Evolutionary conservation across 2,113 vertebrate genomes (phyloP).

Genomic region (Chrysemys picta): DNA sequence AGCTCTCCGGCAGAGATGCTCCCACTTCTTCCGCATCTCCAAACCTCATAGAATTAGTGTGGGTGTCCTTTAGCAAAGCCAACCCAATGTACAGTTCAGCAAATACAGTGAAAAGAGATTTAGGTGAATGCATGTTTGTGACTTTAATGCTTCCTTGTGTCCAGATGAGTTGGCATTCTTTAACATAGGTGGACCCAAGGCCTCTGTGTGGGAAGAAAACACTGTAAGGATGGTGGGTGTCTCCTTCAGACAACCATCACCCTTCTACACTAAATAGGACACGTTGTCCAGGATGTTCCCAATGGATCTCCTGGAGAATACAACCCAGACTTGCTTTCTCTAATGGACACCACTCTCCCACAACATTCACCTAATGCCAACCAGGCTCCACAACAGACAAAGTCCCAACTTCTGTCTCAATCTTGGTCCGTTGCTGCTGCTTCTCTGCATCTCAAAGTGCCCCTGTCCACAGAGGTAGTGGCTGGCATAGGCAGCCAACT

Average conservation of each 20-base stretch:
- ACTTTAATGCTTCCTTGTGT: not conserved
- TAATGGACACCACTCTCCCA: not conserved
- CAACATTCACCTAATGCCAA: not conserved
- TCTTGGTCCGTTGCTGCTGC: accelerated
- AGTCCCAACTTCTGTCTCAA: accelerated
- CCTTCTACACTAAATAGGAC: not conserved
- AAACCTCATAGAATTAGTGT: not conserved
- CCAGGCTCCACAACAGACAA: not conserved
- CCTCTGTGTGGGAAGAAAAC: not conserved
- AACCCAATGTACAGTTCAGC: accelerated
- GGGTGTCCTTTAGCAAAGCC: not conserved
- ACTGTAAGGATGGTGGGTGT: not conserved
- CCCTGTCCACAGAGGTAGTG: not conserved
- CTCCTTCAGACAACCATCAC: accelerated
- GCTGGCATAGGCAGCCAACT: not conserved
- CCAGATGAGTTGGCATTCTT: not conserved
- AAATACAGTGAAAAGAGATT: not conserved
- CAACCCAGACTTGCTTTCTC: not conserved
- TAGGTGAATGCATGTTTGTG: not conserved
- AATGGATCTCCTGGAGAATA: not conserved
- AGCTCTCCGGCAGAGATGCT: not conserved
- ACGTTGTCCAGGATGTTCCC: not conserved
- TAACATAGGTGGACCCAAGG: not conserved
- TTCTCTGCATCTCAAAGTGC: not conserved
- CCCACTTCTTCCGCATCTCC: not conserved